Conservation (phyloP, 2,113 vertebrate genomes). For the Dicaeum eximium region DNA sequence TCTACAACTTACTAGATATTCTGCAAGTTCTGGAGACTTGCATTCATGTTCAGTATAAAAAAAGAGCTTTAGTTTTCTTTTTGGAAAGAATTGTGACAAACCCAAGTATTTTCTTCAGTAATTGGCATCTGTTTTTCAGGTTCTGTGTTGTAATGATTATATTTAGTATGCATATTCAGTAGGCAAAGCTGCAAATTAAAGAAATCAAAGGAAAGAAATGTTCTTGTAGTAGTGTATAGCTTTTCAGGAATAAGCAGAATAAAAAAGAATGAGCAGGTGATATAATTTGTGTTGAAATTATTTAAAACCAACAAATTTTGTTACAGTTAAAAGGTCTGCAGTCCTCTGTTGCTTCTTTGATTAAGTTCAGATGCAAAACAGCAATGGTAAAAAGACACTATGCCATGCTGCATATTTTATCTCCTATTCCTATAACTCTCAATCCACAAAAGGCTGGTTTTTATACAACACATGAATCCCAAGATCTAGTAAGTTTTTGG, state of each 20-base stretch:
- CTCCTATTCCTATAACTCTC: slow-evolving; percentile 66
- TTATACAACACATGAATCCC: slow-evolving; percentile 64
- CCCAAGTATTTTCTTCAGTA: not conserved
- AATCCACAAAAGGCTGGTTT: slow-evolving; percentile 61
- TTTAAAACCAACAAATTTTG: slow-evolving; percentile 28
- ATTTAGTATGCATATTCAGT: not conserved
- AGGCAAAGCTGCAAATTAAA: not conserved
- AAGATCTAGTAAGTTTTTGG: slow-evolving; percentile 47
- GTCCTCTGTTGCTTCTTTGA: slow-evolving; percentile 59
- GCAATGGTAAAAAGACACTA: slow-evolving; percentile 56
- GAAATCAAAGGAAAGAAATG: not conserved
- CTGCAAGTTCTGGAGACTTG: not conserved
- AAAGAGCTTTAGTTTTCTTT: not conserved
- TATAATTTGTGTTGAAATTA: slow-evolving; percentile 31
- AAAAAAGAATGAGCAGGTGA: not conserved
- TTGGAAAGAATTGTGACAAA: not conserved
- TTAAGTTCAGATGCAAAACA: slow-evolving; percentile 69
- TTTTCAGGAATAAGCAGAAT: not conserved
- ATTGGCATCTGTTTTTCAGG: not conserved
- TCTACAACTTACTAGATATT: not conserved
- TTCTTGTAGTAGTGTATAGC: not conserved
- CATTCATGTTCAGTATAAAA: not conserved
- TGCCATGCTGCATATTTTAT: slow-evolving; percentile 63
- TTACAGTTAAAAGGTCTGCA: slow-evolving; percentile 41
- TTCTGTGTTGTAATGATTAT: not conserved